Conservation (phyloP, 2,113 vertebrate species). For the Pontoporia blainvillei region DNA sequence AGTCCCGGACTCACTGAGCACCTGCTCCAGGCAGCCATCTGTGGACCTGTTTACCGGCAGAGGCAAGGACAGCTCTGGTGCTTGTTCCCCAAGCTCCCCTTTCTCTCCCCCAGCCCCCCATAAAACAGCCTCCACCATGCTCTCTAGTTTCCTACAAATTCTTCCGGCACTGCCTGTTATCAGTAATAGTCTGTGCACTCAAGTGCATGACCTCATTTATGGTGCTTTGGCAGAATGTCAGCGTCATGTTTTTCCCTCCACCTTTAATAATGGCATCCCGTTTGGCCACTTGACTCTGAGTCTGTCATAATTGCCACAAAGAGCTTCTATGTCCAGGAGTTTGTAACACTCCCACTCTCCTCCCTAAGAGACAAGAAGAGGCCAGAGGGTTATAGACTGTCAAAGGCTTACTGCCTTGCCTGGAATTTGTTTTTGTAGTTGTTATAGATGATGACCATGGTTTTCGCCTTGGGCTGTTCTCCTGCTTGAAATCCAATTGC, state of each 20-base stretch:
- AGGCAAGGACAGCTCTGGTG: neutral
- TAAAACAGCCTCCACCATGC: neutral
- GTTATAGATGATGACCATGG: too few species aligned
- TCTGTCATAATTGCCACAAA: slow-evolving; percentile 59
- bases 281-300: slow-evolving; percentile 55
- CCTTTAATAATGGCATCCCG: slow-evolving; percentile 44
- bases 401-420: neutral
- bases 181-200: slow-evolving; percentile 30
- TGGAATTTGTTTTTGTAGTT: neutral
- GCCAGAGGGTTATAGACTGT: too few species aligned
- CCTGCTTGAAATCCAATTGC: neutral
- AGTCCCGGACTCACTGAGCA: neutral
- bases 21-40: neutral
- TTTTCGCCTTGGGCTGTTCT: neutral
- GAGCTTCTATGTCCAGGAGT: slow-evolving; percentile 45
- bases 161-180: neutral
- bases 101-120: neutral
- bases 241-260: neutral
- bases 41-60: neutral
- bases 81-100: fast-evolving
- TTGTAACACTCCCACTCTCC: slow-evolving; percentile 13
- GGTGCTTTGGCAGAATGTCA: slow-evolving; percentile 68
- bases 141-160: neutral
- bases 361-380: neutral
- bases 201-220: slow-evolving; percentile 62